These are phyloP conservation scores for Latrodectus hesperus DNA, from an alignment of 2,888 invertebrate genomes.

Conservation along the genomic window DNA sequence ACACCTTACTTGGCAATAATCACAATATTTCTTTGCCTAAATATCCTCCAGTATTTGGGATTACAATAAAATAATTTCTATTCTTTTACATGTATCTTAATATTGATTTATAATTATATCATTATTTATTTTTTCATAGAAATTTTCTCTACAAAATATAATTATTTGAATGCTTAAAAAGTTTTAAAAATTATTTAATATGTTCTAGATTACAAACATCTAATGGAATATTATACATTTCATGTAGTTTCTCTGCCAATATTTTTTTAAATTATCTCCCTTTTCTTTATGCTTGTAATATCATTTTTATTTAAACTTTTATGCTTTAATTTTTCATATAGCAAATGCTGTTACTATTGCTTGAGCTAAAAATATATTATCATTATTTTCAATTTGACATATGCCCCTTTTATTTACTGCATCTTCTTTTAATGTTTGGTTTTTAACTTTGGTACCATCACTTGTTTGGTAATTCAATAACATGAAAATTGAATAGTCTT, in stretches of 20 bases:
- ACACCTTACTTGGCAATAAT: too few relatives aligned
- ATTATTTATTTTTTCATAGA: not conserved
- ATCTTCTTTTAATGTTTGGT: too few relatives aligned
- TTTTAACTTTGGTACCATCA: too few relatives aligned
- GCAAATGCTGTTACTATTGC: too few relatives aligned
- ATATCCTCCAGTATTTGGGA: too few relatives aligned
- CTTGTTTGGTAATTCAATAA: too few relatives aligned
- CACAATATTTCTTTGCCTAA: too few relatives aligned
- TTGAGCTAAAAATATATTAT: too few relatives aligned
- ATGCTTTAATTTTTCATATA: too few relatives aligned
- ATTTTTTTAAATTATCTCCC: not conserved
- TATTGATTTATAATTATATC: not conserved
- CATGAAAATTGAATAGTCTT: too few relatives aligned
- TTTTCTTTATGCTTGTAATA: not conserved
- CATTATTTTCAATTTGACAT: too few relatives aligned
- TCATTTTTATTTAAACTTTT: not conserved
- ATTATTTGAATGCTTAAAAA: not conserved
- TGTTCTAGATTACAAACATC: not conserved
- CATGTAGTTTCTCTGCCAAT: not conserved
- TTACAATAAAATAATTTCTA: not conserved
- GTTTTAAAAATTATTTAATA: not conserved
- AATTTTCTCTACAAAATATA: not conserved
- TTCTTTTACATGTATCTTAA: not conserved
- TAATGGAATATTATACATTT: slow-evolving; percentile 7
- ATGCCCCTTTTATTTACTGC: too few relatives aligned